Base-by-base conservation (phyloP, 2,113 vertebrate species). In the Telmatochromis sp. region DNA sequence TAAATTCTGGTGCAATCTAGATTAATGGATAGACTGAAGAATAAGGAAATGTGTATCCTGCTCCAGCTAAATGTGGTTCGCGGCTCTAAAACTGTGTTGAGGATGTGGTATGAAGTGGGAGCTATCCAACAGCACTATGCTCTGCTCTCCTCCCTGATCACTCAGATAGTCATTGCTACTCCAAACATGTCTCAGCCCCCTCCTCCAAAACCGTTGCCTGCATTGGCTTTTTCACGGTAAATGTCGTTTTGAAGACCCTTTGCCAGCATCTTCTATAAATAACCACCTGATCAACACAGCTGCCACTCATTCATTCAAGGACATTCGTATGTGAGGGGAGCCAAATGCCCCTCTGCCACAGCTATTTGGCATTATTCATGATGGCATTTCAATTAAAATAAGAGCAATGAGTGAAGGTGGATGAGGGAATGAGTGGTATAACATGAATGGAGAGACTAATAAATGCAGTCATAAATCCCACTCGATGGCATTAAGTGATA, bases 371-470 rank as follows among this genome's bases (percentile, higher is more conserved):
- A 80, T 92, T 83, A 91, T 88, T 93, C 53, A 91, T 82, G 23
- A 78, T 79, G 90, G 85, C 87, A 86, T 90, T 95, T 93, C 89
- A 89, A 93, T 95, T 93, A 94, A 89, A 92, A 93, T 88, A 86
- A 92, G 92, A 88, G 87, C 83, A 84, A 86, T 68, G 87, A 90
- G 86, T 80, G 85, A 89, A 85, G 45, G 86, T 83, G 86, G 80
- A 92, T 88, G 91, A 84, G 86, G 65, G 53, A 90, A 86, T 45
- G 49, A 91, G 86, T 60, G 83, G 86, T 86, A 33, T 88, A 90
- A 91, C 84, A 87, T 89, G 81, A 92, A 91, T 35, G 53, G 65
- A 87, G 60, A 83, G 81, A 65, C 83, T 88, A 79, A 91, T 93
- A 92, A 93, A 92, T 85, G 17, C 4, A 58, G 40, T 49, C 86